A percentile compares a stretch with the other conserved stretches of the same genome.
Evolutionary conservation across 2,888 invertebrate species (phyloP).

Genomic region (Nephrotoma appendiculata): DNA sequence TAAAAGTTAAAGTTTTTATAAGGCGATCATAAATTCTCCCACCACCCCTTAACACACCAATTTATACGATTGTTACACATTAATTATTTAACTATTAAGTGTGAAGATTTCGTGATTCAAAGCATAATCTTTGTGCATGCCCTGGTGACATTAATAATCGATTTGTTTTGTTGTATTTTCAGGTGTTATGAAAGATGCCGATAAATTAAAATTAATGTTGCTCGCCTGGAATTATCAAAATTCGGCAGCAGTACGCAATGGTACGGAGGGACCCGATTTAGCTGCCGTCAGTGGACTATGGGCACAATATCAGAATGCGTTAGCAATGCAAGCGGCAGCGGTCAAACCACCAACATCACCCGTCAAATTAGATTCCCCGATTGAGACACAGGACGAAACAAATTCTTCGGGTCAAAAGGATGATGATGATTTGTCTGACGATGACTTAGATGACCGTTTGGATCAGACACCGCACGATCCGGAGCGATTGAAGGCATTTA

Average conservation of each 20-base stretch:
- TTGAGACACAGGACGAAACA: conserved; percentile 60
- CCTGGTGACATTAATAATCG: neutral
- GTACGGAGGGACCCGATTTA: conserved; percentile 30
- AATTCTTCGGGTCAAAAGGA: conserved; percentile 82
- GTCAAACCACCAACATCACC: conserved; percentile 36
- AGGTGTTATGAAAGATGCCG: conserved; percentile 57
- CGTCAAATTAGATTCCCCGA: conserved; percentile 38
- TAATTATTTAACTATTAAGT: neutral
- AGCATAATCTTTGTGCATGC: neutral
- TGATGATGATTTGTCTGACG: conserved; percentile 65
- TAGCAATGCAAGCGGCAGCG: conserved; percentile 49
- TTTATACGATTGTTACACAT: neutral
- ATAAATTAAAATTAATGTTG: conserved; percentile 78
- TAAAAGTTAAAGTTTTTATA: neutral
- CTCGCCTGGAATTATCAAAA: conserved; percentile 80
- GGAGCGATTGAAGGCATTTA: conserved; percentile 89
- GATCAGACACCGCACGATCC: conserved; percentile 82
- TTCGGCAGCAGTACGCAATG: conserved; percentile 47
- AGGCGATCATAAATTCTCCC: neutral
- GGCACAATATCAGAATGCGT: conserved; percentile 70
- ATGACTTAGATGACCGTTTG: conserved; percentile 82
- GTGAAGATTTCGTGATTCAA: neutral
- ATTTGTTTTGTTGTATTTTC: conserved; percentile 20
- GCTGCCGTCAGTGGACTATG: conserved; percentile 59
- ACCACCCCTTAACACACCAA: neutral